Conservation (phyloP, 2,797 vertebrate species). For the Coregonus sp. region DNA sequence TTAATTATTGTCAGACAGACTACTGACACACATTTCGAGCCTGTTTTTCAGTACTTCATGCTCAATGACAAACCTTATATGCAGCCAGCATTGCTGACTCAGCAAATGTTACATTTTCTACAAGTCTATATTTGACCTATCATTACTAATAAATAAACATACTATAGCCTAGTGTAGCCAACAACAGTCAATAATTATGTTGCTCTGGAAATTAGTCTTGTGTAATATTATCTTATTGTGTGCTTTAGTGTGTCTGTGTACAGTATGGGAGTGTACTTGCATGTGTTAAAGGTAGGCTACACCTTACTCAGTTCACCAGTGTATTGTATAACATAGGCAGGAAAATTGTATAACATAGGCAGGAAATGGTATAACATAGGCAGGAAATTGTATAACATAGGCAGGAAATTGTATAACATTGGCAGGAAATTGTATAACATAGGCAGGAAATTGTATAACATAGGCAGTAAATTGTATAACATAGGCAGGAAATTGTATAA, state of each 20-base stretch:
- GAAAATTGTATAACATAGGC: background rate
- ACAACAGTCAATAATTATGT: background rate
- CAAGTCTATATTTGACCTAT: background rate
- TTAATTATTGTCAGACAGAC: background rate
- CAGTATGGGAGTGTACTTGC: background rate
- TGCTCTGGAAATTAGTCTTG: background rate
- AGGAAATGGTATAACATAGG: too few relatives aligned
- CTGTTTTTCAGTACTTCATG: background rate
- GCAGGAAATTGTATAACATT: too few relatives aligned
- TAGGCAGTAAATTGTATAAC: too few relatives aligned
- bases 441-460: too few relatives aligned
- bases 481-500: too few relatives aligned
- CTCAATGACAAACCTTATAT: background rate
- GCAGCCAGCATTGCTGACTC: background rate
- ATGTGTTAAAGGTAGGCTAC: background rate
- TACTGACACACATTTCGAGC: background rate
- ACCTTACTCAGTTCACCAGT: background rate
- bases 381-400: too few relatives aligned
- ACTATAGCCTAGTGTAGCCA: background rate
- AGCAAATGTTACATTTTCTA: background rate
- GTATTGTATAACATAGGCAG: background rate
- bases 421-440: too few relatives aligned
- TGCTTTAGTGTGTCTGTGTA: background rate
- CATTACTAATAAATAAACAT: background rate
- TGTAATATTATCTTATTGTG: background rate